Conservation (phyloP, 1,140 invertebrate genomes). For the Belonocnema kinseyi region DNA sequence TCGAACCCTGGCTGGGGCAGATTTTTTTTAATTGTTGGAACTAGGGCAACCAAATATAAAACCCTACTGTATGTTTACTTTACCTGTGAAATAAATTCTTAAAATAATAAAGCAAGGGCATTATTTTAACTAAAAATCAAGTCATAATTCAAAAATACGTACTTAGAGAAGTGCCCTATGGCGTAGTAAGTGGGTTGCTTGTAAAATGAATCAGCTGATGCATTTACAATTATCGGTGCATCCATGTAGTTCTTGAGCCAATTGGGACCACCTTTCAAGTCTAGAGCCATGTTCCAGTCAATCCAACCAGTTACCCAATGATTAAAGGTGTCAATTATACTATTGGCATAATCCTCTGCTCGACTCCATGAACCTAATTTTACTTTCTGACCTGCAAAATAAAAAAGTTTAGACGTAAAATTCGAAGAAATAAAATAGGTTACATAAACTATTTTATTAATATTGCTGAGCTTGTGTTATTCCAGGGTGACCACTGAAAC, state of each 20-base stretch:
- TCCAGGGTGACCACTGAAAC: too few relatives aligned
- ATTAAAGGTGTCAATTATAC: conserved; percentile 10
- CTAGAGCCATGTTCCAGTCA: conserved; percentile 25
- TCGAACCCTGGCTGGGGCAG: too few relatives aligned
- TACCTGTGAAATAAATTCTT: too few relatives aligned
- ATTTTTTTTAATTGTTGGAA: too few relatives aligned
- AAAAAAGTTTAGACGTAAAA: background rate
- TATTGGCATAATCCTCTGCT: conserved; percentile 15
- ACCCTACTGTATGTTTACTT: too few relatives aligned
- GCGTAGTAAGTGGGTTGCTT: conserved; percentile 4
- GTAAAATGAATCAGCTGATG: conserved; percentile 3
- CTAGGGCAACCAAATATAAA: too few relatives aligned
- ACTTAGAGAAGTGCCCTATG: conserved; percentile 12
- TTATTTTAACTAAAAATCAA: too few relatives aligned
- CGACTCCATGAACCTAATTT: conserved; percentile 20
- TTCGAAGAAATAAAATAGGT: too few relatives aligned
- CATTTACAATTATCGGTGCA: conserved; percentile 21
- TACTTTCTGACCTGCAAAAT: background rate
- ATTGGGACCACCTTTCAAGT: conserved; percentile 20
- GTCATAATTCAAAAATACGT: background rate
- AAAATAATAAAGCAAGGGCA: too few relatives aligned
- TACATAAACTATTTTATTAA: too few relatives aligned
- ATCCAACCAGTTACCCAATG: conserved; percentile 26
- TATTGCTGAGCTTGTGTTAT: too few relatives aligned
- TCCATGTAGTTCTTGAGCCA: conserved; percentile 1